Evolutionary conservation across 1,140 invertebrate species (phyloP).

Genomic region (Mya arenaria): DNA sequence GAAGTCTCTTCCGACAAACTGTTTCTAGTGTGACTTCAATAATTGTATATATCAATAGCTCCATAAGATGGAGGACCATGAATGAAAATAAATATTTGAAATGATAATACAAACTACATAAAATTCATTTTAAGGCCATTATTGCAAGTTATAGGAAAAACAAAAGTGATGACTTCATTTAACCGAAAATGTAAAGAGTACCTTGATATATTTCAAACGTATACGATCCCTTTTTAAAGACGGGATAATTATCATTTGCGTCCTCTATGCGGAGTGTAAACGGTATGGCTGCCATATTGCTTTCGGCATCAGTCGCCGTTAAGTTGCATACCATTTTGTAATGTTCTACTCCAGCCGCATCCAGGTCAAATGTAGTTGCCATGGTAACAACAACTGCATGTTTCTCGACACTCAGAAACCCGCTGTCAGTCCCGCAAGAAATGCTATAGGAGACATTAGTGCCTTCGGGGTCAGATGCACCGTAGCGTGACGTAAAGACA

Average conservation of each 20-base stretch:
- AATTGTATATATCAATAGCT: too few species aligned
- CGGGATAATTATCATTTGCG: constrained; percentile 63
- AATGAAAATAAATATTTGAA: too few species aligned
- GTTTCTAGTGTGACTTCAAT: too few species aligned
- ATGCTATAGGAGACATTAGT: constrained; percentile 2
- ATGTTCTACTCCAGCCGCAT: neutral
- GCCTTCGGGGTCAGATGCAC: constrained; percentile 30
- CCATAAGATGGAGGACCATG: too few species aligned
- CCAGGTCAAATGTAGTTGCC: constrained; percentile 36
- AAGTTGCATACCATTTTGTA: constrained; percentile 27
- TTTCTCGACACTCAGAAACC: constrained; percentile 24
- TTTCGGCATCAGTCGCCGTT: constrained; percentile 14
- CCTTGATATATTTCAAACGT: too few species aligned
- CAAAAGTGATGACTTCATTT: too few species aligned
- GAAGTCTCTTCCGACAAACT: too few species aligned
- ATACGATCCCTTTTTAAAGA: constrained; percentile 78
- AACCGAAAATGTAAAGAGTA: too few species aligned
- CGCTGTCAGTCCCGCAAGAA: neutral
- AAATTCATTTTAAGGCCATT: too few species aligned
- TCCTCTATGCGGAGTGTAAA: constrained; percentile 61
- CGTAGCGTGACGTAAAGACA: too few species aligned
- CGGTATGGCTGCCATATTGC: constrained; percentile 39
- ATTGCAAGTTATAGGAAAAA: too few species aligned
- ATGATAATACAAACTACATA: too few species aligned
- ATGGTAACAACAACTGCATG: constrained; percentile 38